Base-by-base conservation (phyloP, 2,888 invertebrate genomes). In the Sipunculus nudus region DNA sequence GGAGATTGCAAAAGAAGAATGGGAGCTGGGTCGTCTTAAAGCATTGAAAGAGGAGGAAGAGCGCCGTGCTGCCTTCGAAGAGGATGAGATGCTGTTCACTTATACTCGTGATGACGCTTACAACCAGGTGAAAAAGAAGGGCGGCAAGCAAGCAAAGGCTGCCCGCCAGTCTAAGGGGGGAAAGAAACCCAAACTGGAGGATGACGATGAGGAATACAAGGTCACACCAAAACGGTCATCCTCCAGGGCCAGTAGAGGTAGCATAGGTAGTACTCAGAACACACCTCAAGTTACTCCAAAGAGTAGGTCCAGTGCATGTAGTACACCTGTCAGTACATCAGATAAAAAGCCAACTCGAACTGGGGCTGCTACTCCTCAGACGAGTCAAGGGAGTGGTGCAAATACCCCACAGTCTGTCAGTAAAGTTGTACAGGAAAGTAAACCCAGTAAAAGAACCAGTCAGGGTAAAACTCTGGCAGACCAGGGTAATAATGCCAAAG, bases 71-170 rank as follows among this genome's bases (percentile, higher is more conserved):
- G 81, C 83, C 59, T 56, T 80, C 32, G 85, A 86, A 61, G 85
- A 85, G 50, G 84, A 85, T 59, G 88, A 88, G 71, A 87, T 88
- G 75, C 86, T 90, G 69, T 86, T 92, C 74, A 92, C 92, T 26
- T 93, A 90, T 82, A 88, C 89, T 52, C 87, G 90, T 63, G 90
- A 90, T 85, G 92, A 92, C 78, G 89, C 91, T 71, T 88, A 88
- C 76, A 91, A 91, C 87, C 92, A 93, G 92, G 92, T 93, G 89
- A 90, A 89, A 89, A 89, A 86, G 81, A 64, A 64, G n/a, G n/a
- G n/a, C n/a, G n/a, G n/a, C n/a, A n/a, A n/a, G n/a, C n/a, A n/a
- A n/a, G n/a, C n/a, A n/a, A n/a, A n/a, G n/a, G n/a, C n/a, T n/a
- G n/a, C n/a, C n/a, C n/a, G n/a, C 53, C 40, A 35, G 29, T 26